Conservation (phyloP, 2,113 vertebrate species). For the Silurus asotus region DNA sequence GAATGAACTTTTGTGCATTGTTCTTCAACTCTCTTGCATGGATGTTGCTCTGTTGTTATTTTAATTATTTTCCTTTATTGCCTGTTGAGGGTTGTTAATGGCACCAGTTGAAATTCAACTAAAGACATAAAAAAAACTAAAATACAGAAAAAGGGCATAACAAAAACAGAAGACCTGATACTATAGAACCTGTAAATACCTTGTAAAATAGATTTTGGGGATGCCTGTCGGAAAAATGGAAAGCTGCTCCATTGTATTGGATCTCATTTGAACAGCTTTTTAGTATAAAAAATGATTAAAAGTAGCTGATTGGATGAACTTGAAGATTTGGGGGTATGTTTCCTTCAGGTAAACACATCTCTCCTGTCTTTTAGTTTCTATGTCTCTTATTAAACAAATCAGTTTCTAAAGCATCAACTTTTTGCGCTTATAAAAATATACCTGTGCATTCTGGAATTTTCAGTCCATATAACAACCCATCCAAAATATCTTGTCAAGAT, state of each 20-base stretch:
- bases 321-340: background rate
- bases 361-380: background rate
- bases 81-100: background rate
- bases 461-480: background rate
- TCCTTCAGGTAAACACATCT: background rate
- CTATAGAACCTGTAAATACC: background rate
- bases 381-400: background rate
- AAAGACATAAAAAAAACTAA: background rate
- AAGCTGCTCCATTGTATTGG: background rate
- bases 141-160: background rate
- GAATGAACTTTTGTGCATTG: background rate
- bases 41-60: background rate
- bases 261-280: background rate
- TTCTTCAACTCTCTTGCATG: background rate
- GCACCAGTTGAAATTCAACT: background rate
- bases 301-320: background rate
- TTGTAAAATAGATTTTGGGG: background rate
- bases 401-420: background rate
- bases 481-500: background rate
- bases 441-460: background rate
- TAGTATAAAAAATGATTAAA: too few species aligned
- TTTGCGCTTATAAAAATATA: background rate
- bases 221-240: background rate
- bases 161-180: background rate
- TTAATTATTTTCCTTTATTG: background rate